Evolutionary conservation across 1,140 invertebrate species (phyloP), one percentile per base, ranked within the genome.

Genomic region (Meloidogyne chitwoodi): DNA sequence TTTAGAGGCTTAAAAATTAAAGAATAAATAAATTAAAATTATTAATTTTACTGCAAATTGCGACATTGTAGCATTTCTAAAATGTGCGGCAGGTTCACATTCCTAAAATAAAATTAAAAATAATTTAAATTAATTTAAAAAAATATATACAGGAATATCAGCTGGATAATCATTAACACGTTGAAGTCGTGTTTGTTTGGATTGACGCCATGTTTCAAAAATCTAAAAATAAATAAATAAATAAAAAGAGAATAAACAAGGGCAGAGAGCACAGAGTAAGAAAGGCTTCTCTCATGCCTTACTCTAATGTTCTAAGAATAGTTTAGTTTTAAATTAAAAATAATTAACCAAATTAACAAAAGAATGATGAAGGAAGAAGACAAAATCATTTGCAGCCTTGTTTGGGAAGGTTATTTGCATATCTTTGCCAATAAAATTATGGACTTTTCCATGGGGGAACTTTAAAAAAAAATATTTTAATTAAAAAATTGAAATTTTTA

Each of bases 291-390:
- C 34, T 1, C 24, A 74, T 48, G 48, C n/a, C n/a, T n/a, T n/a
- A n/a, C n/a, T n/a, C n/a, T n/a, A n/a, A n/a, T n/a, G n/a, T n/a
- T n/a, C n/a, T n/a, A n/a, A n/a, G n/a, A n/a, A n/a, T n/a, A n/a
- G n/a, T n/a, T n/a, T n/a, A n/a, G n/a, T n/a, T n/a, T n/a, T n/a
- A n/a, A n/a, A 16, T 19, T 14, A 63, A 24, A 34, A 61, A n/a
- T 68, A 10, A 34, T 14, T 78, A 24, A 72, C 77, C 69, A 66
- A 72, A 79, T 89, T 88, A 8, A 89, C 83, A 78, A 88, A 89
- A 6, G 83, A 81, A 68, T 85, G 84, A 70, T 86, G 84, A 19
- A 83, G 29, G 31, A 73, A 87, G 80, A 85, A 85, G 27, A 82
- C 79, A 14, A 84, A 79, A 44, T 83, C 82, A 62, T 83, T 84